Percentiles rank a stretch among this genome's conserved stretches.
phyloP scores from a whole-genome alignment of 2,888 invertebrate genomes.

The Notodonta ziczac region DNA sequence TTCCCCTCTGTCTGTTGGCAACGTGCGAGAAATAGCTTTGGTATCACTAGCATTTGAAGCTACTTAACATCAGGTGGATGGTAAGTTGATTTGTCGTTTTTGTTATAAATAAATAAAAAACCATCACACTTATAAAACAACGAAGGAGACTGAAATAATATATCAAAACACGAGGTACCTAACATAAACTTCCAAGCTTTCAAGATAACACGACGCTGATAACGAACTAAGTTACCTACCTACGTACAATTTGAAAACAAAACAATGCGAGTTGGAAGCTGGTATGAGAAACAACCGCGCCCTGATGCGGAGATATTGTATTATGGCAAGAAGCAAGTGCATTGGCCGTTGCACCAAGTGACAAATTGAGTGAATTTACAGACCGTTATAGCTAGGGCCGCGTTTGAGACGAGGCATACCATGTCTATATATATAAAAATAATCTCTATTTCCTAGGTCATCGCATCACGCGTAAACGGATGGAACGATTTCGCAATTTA shows the following conservation, averaged over 20 bases:
- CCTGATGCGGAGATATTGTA: constrained; percentile 39
- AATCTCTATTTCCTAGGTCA: too few species aligned
- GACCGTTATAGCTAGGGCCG: constrained; percentile 38
- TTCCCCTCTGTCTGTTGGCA: too few species aligned
- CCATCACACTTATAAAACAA: not conserved
- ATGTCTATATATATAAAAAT: too few species aligned
- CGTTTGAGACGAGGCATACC: not conserved
- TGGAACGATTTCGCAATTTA: too few species aligned
- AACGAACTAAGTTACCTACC: constrained; percentile 32
- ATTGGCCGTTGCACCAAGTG: constrained; percentile 54
- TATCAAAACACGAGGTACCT: not conserved
- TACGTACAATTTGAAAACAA: constrained; percentile 43
- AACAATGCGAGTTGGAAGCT: constrained; percentile 27
- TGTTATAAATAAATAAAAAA: too few species aligned
- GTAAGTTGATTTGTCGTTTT: too few species aligned
- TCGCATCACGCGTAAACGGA: too few species aligned
- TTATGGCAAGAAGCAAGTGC: constrained; percentile 44
- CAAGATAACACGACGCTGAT: constrained; percentile 31
- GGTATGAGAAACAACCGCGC: constrained; percentile 33
- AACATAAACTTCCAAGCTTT: constrained; percentile 28
- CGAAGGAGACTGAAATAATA: not conserved
- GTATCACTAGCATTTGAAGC: too few species aligned
- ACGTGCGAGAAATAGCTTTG: too few species aligned
- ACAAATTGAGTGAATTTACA: constrained; percentile 72
- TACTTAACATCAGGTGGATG: too few species aligned